Evolutionary conservation across 2,888 invertebrate genomes (phyloP), one percentile per base, ranked within the genome.

Genomic region (Limenitis camilla): DNA sequence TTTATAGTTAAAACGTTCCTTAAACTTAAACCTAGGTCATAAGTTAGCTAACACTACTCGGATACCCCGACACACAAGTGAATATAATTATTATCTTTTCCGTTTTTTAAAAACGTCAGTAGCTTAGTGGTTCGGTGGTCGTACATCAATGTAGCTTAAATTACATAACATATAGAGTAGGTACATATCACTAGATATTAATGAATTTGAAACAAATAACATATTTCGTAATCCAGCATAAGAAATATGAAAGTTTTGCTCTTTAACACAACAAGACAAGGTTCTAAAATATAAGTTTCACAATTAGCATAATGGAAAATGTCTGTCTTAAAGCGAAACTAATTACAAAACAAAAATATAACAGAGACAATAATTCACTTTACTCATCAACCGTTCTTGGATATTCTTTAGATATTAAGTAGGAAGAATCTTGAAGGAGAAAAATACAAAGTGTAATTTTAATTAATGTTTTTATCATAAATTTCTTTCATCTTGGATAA

Each of bases 391-490:
- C 11, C 19, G 5, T 19, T 45, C 19, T 38, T 29, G 9, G 38
- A 45, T 30, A 38, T 38, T 38, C 30, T 45, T 45, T 36, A 36
- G 38, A 45, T 38, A 36, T 36, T 45, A 19, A 30, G 29, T 19
- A 38, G 30, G 5, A 30, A 45, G 36, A 36, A 45, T 38, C 6
- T 11, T 11, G 45, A 45, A 45, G 29, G 38, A 36, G 38, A 45
- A 36, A 19, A 45, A 38, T 29, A 38, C 38, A 45, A 45, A 43
- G 9, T 36, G 45, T 30, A 35, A 45, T 45, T 30, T 29, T 45
- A 45, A 45, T 45, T 35, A 45, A 45, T 29, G 38, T 36, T 45
- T 45, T 45, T 45, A 45, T 45, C 45, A 45, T 30, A 29, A 45
- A 38, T 30, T 35, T 45, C 36, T 11, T 45, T 30, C 29, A 38